Percentiles rank a stretch among this genome's conserved stretches.
These are phyloP conservation scores for Prochilodus magdalenae DNA, from an alignment of 2,113 vertebrate genomes.

Conservation along the genomic window DNA sequence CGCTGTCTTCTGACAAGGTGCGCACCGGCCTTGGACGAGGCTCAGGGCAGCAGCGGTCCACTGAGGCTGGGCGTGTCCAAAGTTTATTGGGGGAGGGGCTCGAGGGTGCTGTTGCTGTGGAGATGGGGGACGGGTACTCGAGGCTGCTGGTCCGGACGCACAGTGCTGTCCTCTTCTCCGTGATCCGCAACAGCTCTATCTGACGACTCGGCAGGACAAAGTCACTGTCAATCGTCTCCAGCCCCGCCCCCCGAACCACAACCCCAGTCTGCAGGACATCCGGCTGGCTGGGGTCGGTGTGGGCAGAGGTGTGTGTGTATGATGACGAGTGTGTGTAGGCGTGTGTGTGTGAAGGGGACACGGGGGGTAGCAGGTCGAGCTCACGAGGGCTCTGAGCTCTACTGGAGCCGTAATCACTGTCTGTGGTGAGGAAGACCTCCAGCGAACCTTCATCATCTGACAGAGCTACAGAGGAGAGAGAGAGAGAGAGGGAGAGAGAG, in stretches of 20 bases:
- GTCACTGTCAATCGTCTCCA: slow-evolving; percentile 86
- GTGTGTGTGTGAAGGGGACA: slow-evolving; percentile 63
- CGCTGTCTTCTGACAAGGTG: slow-evolving; percentile 81
- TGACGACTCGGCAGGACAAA: slow-evolving; percentile 90
- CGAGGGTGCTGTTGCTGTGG: slow-evolving; percentile 25
- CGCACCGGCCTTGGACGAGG: slow-evolving; percentile 60
- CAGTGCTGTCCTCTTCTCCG: slow-evolving; percentile 88
- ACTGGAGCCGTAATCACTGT: slow-evolving; percentile 89
- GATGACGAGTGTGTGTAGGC: slow-evolving; percentile 38
- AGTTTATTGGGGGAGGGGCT: slow-evolving; percentile 67
- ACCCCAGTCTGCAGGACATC: slow-evolving; percentile 81
- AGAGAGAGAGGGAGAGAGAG: not conserved
- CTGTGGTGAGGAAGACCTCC: slow-evolving; percentile 89
- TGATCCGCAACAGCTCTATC: slow-evolving; percentile 89
- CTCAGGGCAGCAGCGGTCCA: slow-evolving; percentile 79
- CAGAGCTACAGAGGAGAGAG: slow-evolving; percentile 73
- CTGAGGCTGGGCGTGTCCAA: slow-evolving; percentile 79
- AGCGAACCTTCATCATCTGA: slow-evolving; percentile 89
- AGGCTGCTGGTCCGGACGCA: slow-evolving; percentile 91
- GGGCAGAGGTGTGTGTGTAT: slow-evolving; percentile 61
- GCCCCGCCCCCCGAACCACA: slow-evolving; percentile 52
- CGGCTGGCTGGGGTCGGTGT: slow-evolving; percentile 71
- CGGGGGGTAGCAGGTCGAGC: slow-evolving; percentile 80
- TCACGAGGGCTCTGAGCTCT: slow-evolving; percentile 87
- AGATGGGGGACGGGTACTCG: slow-evolving; percentile 81